Conservation (phyloP, 2,113 vertebrate genomes). For the Callospermophilus lateralis region DNA sequence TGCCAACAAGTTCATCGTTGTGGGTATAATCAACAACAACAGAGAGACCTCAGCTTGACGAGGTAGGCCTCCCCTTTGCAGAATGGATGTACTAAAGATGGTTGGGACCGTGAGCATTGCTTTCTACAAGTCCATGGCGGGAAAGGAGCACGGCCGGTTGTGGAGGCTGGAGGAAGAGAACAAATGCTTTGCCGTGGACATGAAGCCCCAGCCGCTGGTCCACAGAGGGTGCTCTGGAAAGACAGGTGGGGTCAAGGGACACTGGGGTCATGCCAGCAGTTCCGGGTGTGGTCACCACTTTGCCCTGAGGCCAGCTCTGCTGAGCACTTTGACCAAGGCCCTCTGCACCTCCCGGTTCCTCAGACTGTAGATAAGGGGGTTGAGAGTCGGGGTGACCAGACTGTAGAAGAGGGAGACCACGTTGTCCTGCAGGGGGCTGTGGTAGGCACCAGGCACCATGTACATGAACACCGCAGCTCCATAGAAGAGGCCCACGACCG, state of each 20-base stretch:
- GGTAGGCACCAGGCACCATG: conserved; percentile 39
- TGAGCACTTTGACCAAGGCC: conserved; percentile 59
- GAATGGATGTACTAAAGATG: neutral
- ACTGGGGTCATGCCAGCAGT: no score
- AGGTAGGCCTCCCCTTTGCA: no score
- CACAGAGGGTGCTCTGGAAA: neutral
- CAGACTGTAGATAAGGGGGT: conserved; percentile 70
- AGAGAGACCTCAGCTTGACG: neutral
- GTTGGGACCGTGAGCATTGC: no score
- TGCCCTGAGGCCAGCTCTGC: neutral
- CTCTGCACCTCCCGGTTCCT: conserved; percentile 49
- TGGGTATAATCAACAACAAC: neutral
- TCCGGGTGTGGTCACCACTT: neutral
- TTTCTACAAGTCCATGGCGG: no score
- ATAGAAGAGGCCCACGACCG: conserved; percentile 37
- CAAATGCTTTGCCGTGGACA: no score
- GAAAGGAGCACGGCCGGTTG: neutral
- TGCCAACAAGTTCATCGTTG: neutral
- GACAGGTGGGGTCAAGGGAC: no score
- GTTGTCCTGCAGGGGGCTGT: conserved; percentile 24
- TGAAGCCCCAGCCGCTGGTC: neutral
- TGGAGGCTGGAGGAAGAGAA: fast-evolving
- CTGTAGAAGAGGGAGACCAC: conserved; percentile 58
- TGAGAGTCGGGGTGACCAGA: neutral
- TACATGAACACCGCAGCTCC: neutral